Conservation (phyloP, 2,113 vertebrate species). For the Cheirogaleus medius region DNA sequence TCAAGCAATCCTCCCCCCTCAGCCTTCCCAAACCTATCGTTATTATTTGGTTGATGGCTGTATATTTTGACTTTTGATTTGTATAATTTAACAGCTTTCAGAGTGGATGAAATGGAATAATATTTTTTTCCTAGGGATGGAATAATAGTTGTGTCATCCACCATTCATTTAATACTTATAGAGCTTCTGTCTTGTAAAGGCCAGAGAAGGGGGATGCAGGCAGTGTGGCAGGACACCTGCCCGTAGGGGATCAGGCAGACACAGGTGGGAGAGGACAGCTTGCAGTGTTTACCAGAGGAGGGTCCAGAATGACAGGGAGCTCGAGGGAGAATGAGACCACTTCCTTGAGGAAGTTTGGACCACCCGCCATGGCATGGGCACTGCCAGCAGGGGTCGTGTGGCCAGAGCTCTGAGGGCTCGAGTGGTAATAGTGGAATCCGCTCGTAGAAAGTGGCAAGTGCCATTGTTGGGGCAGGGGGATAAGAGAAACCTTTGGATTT, state of each 20-base stretch:
- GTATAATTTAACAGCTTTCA: accelerated
- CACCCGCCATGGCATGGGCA: not conserved
- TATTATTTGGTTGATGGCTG: not conserved
- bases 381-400: not conserved
- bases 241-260: not conserved
- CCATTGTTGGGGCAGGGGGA: accelerated
- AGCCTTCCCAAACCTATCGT: no score
- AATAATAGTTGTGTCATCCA: no score
- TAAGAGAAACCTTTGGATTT: not conserved
- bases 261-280: not conserved
- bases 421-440: not conserved
- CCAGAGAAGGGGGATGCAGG: not conserved
- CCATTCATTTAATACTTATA: accelerated
- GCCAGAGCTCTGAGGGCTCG: not conserved
- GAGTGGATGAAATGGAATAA: no score
- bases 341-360: not conserved
- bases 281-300: not conserved
- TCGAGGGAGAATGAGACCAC: accelerated
- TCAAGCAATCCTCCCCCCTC: no score
- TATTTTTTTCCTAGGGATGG: no score
- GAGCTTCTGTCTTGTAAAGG: not conserved
- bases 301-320: not conserved
- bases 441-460: not conserved
- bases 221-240: accelerated
- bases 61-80: not conserved